Evolutionary conservation across 2,113 vertebrate species (phyloP).

Genomic region (Eira barbara): DNA sequence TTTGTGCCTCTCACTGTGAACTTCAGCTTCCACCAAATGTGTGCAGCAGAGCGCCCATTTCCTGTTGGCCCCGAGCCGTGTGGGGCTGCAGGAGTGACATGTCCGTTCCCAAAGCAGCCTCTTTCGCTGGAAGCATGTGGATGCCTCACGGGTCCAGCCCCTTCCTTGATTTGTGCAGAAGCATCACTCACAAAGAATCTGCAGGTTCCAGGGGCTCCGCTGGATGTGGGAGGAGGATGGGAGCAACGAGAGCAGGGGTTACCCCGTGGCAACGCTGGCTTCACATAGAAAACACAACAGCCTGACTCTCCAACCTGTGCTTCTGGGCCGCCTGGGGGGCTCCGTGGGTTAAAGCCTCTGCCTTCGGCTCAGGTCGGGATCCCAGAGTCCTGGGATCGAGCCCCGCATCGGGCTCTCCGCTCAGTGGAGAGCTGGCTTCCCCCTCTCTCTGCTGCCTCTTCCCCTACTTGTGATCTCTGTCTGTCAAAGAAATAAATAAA

Average conservation of each 20-base stretch:
- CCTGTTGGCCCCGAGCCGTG: neutral
- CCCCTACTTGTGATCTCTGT: no score
- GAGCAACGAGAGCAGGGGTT: neutral
- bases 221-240: neutral
- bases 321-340: neutral
- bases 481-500: no score
- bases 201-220: neutral
- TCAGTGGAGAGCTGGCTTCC: no score
- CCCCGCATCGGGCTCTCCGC: no score
- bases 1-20: neutral
- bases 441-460: no score
- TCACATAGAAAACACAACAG: rapidly evolving
- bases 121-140: neutral
- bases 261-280: neutral
- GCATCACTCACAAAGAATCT: neutral
- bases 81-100: rapidly evolving
- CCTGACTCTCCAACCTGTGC: neutral
- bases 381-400: no score
- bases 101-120: neutral
- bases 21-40: neutral
- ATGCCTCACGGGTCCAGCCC: neutral
- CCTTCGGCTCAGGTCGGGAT: no score
- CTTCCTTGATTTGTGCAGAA: neutral
- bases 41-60: neutral
- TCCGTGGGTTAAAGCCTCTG: no score